These are phyloP conservation scores for Drosophila emarginata DNA, from an alignment of 2,888 invertebrate genomes.

Conservation along the genomic window DNA sequence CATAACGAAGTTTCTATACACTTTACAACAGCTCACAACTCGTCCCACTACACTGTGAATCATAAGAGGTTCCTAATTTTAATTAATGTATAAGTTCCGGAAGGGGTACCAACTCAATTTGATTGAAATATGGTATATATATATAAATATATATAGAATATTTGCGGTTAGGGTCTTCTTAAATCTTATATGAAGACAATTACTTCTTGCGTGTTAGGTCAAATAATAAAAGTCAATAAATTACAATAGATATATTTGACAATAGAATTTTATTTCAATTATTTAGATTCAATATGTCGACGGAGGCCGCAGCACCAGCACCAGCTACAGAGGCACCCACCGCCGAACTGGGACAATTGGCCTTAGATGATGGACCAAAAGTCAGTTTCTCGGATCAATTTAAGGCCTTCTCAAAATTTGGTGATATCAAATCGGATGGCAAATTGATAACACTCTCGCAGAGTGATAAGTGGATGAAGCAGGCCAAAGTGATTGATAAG, in stretches of 20 bases:
- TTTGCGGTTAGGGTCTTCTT: too few species aligned
- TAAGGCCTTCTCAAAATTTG: conserved; percentile 92
- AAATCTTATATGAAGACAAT: background rate
- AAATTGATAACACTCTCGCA: conserved; percentile 93
- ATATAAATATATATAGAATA: too few species aligned
- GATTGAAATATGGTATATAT: too few species aligned
- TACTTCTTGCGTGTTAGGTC: background rate
- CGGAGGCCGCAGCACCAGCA: conserved; percentile 65
- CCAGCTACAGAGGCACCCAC: conserved; percentile 74
- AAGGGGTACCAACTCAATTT: too few species aligned
- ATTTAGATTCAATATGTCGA: conserved; percentile 69
- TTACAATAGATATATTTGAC: background rate
- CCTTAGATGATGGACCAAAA: conserved; percentile 78
- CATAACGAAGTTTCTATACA: background rate
- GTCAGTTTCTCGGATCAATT: conserved; percentile 87
- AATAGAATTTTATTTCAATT: background rate
- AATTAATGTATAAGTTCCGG: too few species aligned
- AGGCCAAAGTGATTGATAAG: conserved; percentile 92
- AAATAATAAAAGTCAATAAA: background rate
- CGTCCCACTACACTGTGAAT: too few species aligned
- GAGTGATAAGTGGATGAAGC: conserved; percentile 97
- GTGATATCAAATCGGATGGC: conserved; percentile 93
- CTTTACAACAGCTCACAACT: background rate
- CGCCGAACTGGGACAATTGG: conserved; percentile 80
- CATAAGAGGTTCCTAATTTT: background rate